Percentiles rank a stretch among this genome's conserved stretches.
phyloP scores from a whole-genome alignment of 2,888 invertebrate species.

The Tanytarsus gracilentus region DNA sequence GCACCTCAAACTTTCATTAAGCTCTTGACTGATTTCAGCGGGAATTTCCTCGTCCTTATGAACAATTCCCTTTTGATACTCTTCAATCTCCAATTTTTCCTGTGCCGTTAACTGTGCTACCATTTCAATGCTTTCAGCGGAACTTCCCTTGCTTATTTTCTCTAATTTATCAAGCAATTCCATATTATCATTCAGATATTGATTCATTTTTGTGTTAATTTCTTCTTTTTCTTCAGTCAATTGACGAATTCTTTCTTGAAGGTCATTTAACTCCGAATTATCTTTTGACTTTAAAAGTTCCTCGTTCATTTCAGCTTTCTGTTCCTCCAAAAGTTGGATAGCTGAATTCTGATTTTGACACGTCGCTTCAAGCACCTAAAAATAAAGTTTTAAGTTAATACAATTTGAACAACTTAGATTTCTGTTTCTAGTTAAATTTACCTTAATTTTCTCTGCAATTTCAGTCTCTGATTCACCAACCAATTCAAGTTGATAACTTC shows the following conservation, averaged over 20 bases:
- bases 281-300: slow-evolving; percentile 70
- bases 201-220: slow-evolving; percentile 52
- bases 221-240: slow-evolving; percentile 54
- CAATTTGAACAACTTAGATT: not conserved
- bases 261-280: slow-evolving; percentile 56
- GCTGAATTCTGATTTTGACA: slow-evolving; percentile 35
- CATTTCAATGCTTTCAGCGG: slow-evolving; percentile 67
- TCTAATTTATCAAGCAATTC: slow-evolving; percentile 63
- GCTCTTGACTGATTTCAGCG: slow-evolving; percentile 34
- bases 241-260: slow-evolving; percentile 48
- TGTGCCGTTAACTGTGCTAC: slow-evolving; percentile 62
- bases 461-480: slow-evolving; percentile 51
- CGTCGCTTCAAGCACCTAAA: slow-evolving; percentile 34
- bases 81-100: slow-evolving; percentile 60
- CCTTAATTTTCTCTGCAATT: slow-evolving; percentile 36
- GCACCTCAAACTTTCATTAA: slow-evolving; percentile 50
- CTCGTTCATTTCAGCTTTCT: slow-evolving; percentile 59
- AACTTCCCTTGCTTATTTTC: slow-evolving; percentile 60
- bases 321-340: slow-evolving; percentile 48
- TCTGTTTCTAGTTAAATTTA: not conserved
- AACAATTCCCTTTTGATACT: slow-evolving; percentile 49
- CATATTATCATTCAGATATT: slow-evolving; percentile 62
- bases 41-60: slow-evolving; percentile 29
- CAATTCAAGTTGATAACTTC: slow-evolving; percentile 76
- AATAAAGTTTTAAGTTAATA: not conserved